Percentiles rank a stretch among this genome's conserved stretches.
phyloP scores from a whole-genome alignment of 2,113 vertebrate species.

The Pseudorectes ferrugineus region DNA sequence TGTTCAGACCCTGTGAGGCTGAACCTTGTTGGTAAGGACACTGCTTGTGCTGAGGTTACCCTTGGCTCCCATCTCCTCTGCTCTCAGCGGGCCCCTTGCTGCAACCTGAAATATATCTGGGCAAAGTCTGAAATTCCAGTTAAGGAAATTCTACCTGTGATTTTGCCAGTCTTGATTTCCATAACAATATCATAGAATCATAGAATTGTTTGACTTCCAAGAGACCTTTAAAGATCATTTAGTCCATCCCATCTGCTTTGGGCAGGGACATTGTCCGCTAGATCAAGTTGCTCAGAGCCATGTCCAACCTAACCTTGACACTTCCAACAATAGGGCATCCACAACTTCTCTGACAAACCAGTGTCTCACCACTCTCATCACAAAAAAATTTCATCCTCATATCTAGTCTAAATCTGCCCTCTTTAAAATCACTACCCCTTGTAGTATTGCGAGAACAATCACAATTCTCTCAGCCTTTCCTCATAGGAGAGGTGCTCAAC shows the following conservation, averaged over 20 bases:
- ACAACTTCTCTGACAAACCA: not conserved
- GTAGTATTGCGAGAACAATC: not conserved
- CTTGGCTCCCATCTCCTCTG: not conserved
- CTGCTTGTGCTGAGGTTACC: not conserved
- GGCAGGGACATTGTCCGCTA: no score
- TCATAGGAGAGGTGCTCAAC: not conserved
- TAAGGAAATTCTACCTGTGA: not conserved
- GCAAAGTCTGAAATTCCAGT: not conserved
- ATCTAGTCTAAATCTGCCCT: not conserved
- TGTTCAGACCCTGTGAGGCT: not conserved
- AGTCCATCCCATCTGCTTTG: not conserved
- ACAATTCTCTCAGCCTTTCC: not conserved
- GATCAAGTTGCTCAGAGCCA: not conserved
- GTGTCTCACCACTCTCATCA: no score
- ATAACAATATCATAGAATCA: not conserved
- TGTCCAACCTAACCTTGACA: not conserved
- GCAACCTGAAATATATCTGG: not conserved
- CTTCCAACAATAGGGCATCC: not conserved
- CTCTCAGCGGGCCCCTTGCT: fast-evolving
- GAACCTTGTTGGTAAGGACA: not conserved
- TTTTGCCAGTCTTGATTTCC: not conserved
- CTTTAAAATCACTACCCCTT: not conserved
- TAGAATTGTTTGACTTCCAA: not conserved
- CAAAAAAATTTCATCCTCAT: not conserved
- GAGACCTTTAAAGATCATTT: not conserved